Evolutionary conservation across 2,113 vertebrate genomes (phyloP), one percentile per base, ranked within the genome.

Genomic region (Sinocyclocheilus anophthalmus): DNA sequence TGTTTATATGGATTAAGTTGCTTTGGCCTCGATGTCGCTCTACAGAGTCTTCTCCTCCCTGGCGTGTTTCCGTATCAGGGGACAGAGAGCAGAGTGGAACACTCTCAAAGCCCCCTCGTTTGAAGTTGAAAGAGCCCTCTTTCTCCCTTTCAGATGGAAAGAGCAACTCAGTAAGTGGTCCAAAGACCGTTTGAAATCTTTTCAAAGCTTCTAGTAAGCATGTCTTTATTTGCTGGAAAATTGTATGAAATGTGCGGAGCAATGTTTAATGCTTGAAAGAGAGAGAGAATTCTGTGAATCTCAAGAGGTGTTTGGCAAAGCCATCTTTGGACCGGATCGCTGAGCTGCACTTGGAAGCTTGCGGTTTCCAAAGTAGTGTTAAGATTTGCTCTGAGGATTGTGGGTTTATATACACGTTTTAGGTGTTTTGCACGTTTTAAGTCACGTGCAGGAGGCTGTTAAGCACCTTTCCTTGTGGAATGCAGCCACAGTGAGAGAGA

Each of bases 121-220:
- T 84, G 33, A 86, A 76, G 87, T 73, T 84, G 61, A 88, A 87
- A 88, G 82, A 87, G 70, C 84, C 50, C 48, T 85, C 83, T 53
- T 37, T 67, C 45, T 86, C 24, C 33, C 70, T 84, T 86, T 67
- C 20, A 81, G 65, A 80, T 79, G 59, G 76, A 84, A 72, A 73
- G 70, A 67, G 67, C 30, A 83, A 53, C 72, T 75, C 81, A 80
- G 87, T 48, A 57, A 76, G 85, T 80, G 50, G 76, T 61, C 67
- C 33, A 50, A 81, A 84, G 50, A 69, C 78, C 20, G 39, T 73
- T 57, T 78, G 78, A 81, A 81, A 67, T 37, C 88, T 86, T 78
- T 84, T 87, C 85, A 87, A 85, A 86, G 81, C 76, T 86, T 86
- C 50, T 76, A 37, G 70, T 57, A 77, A 82, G 61, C 26, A 80